phyloP scores from a whole-genome alignment of 2,888 invertebrate species.

The Nymphalis polychloros region DNA sequence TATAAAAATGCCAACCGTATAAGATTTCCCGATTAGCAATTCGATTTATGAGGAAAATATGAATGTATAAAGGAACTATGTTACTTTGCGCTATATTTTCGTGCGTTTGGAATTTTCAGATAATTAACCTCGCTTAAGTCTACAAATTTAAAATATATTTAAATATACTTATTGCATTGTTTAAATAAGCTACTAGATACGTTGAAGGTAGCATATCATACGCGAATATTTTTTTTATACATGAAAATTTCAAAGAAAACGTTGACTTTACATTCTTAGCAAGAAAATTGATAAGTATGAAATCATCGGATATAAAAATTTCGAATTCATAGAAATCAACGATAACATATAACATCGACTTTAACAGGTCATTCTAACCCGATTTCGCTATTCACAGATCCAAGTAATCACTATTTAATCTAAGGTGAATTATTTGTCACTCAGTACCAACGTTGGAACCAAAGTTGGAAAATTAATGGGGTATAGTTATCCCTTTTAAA shows the following conservation, averaged over 20 bases:
- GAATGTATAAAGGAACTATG: too few species aligned
- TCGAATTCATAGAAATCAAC: conserved; percentile 14
- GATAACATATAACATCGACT: neutral
- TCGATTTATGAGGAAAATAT: neutral
- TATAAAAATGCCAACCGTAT: neutral
- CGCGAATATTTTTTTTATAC: neutral
- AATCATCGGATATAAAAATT: conserved; percentile 9
- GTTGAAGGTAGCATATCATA: neutral
- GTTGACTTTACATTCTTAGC: conserved; percentile 23
- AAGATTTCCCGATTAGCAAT: neutral
- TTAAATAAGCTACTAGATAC: too few species aligned
- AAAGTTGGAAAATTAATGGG: too few species aligned
- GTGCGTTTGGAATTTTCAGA: too few species aligned
- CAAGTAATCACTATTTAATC: neutral
- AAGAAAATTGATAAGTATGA: conserved; percentile 23
- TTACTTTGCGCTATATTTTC: too few species aligned
- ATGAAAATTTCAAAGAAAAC: conserved; percentile 8
- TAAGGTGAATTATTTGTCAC: too few species aligned
- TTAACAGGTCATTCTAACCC: neutral
- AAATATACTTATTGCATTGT: too few species aligned
- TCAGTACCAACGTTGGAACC: too few species aligned
- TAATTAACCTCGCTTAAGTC: too few species aligned
- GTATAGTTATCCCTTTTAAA: too few species aligned
- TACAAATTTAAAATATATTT: too few species aligned
- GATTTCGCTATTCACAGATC: neutral